Evolutionary conservation across 2,113 vertebrate genomes (phyloP).

Genomic region (Apeltes quadracus): DNA sequence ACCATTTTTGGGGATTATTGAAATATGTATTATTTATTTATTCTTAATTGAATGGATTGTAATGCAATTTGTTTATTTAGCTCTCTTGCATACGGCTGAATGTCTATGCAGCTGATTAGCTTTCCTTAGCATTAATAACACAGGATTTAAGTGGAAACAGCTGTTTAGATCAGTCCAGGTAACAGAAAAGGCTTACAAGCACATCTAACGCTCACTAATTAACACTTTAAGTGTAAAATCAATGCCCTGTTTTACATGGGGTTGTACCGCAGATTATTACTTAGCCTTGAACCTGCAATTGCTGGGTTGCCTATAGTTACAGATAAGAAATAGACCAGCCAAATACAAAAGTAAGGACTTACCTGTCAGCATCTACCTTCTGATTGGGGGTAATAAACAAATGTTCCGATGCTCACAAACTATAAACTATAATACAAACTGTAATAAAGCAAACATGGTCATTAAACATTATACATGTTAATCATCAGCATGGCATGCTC

Average conservation of each 20-base stretch:
- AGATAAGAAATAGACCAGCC: neutral
- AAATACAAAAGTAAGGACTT: neutral
- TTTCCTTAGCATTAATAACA: neutral
- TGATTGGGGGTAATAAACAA: neutral
- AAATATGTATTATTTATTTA: neutral
- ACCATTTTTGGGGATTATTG: neutral
- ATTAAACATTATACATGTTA: neutral
- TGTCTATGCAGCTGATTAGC: neutral
- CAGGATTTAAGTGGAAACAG: neutral
- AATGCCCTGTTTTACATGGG: neutral
- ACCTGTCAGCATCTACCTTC: neutral
- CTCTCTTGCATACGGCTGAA: neutral
- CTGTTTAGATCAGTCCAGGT: neutral
- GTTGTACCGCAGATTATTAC: neutral
- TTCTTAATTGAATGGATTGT: neutral
- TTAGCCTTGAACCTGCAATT: neutral
- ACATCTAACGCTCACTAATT: neutral
- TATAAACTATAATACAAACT: neutral
- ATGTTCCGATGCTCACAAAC: neutral
- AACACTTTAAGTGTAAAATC: neutral
- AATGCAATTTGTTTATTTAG: neutral
- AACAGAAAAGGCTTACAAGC: neutral
- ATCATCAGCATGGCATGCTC: neutral
- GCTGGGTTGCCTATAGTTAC: conserved; percentile 4
- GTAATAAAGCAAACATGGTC: neutral